phyloP scores from a whole-genome alignment of 2,113 vertebrate species.

The Neoarius graeffei region DNA sequence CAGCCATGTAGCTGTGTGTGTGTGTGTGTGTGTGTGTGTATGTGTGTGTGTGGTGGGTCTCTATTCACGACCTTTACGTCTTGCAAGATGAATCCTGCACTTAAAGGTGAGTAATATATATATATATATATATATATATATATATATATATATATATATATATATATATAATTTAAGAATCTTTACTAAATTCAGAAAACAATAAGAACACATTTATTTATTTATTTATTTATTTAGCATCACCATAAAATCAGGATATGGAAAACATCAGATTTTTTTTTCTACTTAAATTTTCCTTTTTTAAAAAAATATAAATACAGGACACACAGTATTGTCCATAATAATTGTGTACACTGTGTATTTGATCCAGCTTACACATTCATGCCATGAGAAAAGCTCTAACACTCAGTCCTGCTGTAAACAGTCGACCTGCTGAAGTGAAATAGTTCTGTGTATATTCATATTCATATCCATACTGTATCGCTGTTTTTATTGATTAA shows the following conservation, averaged over 20 bases:
- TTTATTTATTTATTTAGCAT: neutral
- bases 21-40: neutral
- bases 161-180: neutral
- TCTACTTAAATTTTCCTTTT: neutral
- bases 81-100: neutral
- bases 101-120: neutral
- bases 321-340: neutral
- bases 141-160: neutral
- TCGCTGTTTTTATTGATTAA: neutral
- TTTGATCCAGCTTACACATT: neutral
- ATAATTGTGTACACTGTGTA: neutral
- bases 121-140: neutral
- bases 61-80: too few relatives aligned
- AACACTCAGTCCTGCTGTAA: neutral
- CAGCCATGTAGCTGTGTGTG: neutral
- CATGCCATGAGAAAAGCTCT: neutral
- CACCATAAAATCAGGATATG: neutral
- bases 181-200: neutral
- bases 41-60: neutral
- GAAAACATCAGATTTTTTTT: neutral
- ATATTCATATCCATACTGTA: neutral
- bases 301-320: neutral
- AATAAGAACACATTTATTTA: too few relatives aligned
- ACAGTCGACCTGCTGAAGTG: too few relatives aligned
- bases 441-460: neutral